Conservation (phyloP, 2,797 vertebrate species). For the Synanceia verrucosa region DNA sequence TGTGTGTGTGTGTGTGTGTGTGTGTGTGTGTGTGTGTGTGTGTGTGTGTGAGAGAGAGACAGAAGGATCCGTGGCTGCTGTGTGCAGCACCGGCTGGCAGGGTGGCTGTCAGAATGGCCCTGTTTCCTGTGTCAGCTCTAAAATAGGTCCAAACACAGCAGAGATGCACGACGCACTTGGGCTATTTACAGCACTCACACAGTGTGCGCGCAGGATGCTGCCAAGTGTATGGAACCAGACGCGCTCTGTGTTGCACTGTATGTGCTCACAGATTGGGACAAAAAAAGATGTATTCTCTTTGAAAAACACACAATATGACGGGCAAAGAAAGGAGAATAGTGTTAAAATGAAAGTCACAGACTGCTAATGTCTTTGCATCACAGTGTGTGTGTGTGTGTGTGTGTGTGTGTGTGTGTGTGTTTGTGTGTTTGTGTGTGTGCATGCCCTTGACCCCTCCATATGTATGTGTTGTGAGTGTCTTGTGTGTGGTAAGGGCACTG, state of each 20-base stretch:
- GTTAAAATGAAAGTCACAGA: not conserved
- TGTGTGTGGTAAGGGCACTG: constrained; percentile 48
- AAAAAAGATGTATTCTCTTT: constrained; percentile 36
- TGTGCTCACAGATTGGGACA: constrained; percentile 31
- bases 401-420: constrained; percentile 4
- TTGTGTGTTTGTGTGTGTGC: not conserved
- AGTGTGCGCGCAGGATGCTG: constrained; percentile 76
- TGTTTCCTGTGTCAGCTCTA: constrained; percentile 85
- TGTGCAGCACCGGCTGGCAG: constrained; percentile 80
- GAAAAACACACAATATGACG: constrained; percentile 25
- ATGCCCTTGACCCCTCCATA: constrained; percentile 71
- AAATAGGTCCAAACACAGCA: constrained; percentile 86
- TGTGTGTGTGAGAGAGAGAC: constrained; percentile 53
- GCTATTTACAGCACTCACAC: constrained; percentile 84
- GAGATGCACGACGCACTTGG: constrained; percentile 81
- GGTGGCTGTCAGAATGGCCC: constrained; percentile 83
- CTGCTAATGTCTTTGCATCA: not conserved
- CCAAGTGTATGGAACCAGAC: constrained; percentile 75
- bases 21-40: not conserved
- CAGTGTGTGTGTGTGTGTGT: constrained; percentile 1
- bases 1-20: constrained; percentile 4
- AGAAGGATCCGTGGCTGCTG: constrained; percentile 79
- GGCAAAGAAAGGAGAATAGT: constrained; percentile 8
- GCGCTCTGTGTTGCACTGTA: constrained; percentile 47
- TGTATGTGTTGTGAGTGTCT: constrained; percentile 60